Percentiles rank a stretch among this genome's conserved stretches.
Evolutionary conservation across 2,888 invertebrate genomes (phyloP).

Genomic region (Cryptophagus acutangulus): DNA sequence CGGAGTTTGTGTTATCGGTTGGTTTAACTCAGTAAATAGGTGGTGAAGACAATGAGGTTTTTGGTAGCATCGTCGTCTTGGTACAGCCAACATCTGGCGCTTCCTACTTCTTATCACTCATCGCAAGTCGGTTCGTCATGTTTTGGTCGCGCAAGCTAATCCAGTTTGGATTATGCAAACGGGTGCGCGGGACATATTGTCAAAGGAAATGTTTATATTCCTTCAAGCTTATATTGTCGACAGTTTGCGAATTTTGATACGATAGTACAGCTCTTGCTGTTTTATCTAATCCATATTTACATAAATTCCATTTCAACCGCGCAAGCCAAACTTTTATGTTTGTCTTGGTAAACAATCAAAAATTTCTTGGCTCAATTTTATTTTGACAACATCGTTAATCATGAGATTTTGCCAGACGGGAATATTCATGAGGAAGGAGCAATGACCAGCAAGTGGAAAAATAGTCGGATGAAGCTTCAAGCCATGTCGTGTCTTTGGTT

Average conservation of each 20-base stretch:
- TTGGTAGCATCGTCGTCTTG: no score
- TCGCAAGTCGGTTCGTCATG: conserved; percentile 32
- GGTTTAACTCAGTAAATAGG: conserved; percentile 26
- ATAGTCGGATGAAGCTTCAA: no score
- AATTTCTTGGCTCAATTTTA: no score
- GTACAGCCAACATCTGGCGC: no score
- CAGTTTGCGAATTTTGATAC: conserved; percentile 36
- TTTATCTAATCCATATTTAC: conserved; percentile 43
- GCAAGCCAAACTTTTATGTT: no score
- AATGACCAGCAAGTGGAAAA: no score
- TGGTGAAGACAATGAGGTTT: conserved; percentile 23
- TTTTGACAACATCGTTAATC: no score
- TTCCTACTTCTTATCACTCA: no score
- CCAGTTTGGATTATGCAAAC: conserved; percentile 37
- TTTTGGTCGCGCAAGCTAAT: conserved; percentile 30
- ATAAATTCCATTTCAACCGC: conserved; percentile 40
- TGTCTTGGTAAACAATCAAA: no score
- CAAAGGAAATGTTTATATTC: conserved; percentile 36
- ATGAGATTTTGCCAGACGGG: no score
- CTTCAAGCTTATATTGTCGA: conserved; percentile 36
- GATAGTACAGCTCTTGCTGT: conserved; percentile 29
- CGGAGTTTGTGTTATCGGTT: conserved; percentile 28
- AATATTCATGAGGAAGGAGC: no score
- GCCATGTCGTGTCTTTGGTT: no score
- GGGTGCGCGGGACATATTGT: conserved; percentile 26